Evolutionary conservation across 1,140 invertebrate genomes (phyloP).

Genomic region (Ephestia elutella): DNA sequence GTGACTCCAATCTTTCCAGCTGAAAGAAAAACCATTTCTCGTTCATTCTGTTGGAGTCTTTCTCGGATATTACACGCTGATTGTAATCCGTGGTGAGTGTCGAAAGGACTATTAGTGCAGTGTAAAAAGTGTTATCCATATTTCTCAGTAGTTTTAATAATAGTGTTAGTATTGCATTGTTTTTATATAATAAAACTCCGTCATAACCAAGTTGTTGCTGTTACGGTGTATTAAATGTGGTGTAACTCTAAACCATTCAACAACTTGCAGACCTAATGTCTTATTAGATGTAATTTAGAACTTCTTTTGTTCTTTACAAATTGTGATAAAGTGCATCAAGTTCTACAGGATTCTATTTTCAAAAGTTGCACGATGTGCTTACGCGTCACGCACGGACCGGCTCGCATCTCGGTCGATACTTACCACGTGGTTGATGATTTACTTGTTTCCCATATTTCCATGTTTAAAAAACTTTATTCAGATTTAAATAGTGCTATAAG

Average conservation of each 20-base stretch:
- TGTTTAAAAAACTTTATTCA: constrained; percentile 14
- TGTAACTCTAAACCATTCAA: constrained; percentile 27
- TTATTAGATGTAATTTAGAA: neutral
- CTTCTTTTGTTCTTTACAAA: constrained; percentile 27
- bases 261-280: neutral
- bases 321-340: neutral
- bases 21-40: constrained; percentile 68
- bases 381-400: constrained; percentile 64
- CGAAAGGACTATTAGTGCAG: constrained; percentile 36
- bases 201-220: neutral
- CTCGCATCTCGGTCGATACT: constrained; percentile 39
- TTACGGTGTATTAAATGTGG: constrained; percentile 25
- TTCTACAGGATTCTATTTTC: constrained; percentile 24
- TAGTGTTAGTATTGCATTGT: constrained; percentile 22
- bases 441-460: constrained; percentile 27
- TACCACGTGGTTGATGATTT: constrained; percentile 66
- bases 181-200: constrained; percentile 10
- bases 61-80: constrained; percentile 68
- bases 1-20: constrained; percentile 50
- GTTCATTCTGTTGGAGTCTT: constrained; percentile 74
- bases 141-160: constrained; percentile 21
- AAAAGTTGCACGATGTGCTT: constrained; percentile 49
- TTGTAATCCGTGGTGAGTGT: constrained; percentile 71
- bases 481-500: constrained; percentile 17
- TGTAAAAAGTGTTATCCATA: constrained; percentile 35